Evolutionary conservation across 2,888 invertebrate genomes (phyloP), one percentile per base, ranked within the genome.

Genomic region (Sinopyrophorus schimmeli): DNA sequence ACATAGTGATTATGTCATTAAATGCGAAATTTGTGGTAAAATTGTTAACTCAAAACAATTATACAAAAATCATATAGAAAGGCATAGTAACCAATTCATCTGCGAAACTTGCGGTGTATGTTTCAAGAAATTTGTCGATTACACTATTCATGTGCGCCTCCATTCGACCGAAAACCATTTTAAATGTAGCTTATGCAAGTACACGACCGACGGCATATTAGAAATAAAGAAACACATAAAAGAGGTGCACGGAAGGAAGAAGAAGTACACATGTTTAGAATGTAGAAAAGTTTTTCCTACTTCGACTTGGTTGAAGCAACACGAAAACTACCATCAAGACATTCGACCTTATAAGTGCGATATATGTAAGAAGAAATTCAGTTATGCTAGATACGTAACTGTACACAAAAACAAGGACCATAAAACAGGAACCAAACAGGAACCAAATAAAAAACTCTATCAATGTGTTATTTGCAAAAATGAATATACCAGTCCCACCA

Each of bases 231-330:
- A 64, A 2, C 73, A 73, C 44, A 56, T 71, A n/a, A 66, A 64
- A 27, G 51, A 40, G 2, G 60, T 63, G 9, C 70, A 71, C 54
- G 63, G 67, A n/a, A 66, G 69, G 16, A 46, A 59, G n/a, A 58
- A 75, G 50, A 77, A 77, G 53, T 80, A 78, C 62, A 76, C 75
- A 59, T 80, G 80, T 61, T 74, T 75, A 38, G 71, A 75, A 5
- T 80, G 80, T 62, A 76, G 76, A 56, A 78, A 79, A 62, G 78
- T 78, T 9, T 80, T 80, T 53, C 77, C 76, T 67, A 76, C 78
- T 54, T 70, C 74, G 40, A 75, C 77, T 17, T 79, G 79, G 71
- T 78, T 78, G 49, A 73, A 76, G 59, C 80, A 80, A 40, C 81
- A 81, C 68, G 77, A 77, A 58, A 80, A 80, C 62, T 79, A 76